Percentiles rank a stretch among this genome's conserved stretches.
Conservation (phyloP, 1,140 invertebrate genomes). For the Paracyclopina nana region DNA sequence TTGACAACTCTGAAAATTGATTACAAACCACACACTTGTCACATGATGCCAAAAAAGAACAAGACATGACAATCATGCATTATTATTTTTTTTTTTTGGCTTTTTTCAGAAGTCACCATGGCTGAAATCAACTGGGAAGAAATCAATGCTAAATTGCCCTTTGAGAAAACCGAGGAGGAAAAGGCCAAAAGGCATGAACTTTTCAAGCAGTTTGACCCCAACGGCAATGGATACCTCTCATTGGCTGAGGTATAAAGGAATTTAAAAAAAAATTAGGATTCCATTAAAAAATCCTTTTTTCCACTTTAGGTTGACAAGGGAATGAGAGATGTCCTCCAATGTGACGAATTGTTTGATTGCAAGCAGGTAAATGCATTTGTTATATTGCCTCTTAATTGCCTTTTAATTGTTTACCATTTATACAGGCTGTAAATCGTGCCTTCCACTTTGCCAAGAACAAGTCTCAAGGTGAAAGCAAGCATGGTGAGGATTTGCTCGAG, state of each 20-base stretch:
- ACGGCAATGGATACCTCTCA: conserved; percentile 12
- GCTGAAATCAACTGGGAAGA: conserved; percentile 12
- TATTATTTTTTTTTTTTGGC: too few species aligned
- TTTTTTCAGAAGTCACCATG: too few species aligned
- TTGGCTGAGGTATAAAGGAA: conserved; percentile 9
- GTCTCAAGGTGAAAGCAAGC: conserved; percentile 2
- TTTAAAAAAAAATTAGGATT: background rate
- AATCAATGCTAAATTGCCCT: conserved; percentile 9
- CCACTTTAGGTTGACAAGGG: conserved; percentile 11
- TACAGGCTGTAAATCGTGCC: conserved; percentile 10
- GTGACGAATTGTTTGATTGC: conserved; percentile 14
- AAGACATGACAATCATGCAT: too few species aligned
- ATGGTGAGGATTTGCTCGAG: conserved; percentile 11
- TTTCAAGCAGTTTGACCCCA: conserved; percentile 13
- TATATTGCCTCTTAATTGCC: background rate
- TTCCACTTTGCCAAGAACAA: conserved; percentile 14
- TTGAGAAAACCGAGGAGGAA: background rate
- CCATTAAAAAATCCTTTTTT: background rate
- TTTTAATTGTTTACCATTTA: background rate
- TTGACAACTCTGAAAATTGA: too few species aligned
- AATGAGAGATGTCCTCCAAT: conserved; percentile 5
- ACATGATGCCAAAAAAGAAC: too few species aligned
- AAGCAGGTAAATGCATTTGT: background rate
- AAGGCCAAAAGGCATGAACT: conserved; percentile 6
- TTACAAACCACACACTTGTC: too few species aligned